phyloP scores from a whole-genome alignment of 2,113 vertebrate genomes.

The Cairina moschata region DNA sequence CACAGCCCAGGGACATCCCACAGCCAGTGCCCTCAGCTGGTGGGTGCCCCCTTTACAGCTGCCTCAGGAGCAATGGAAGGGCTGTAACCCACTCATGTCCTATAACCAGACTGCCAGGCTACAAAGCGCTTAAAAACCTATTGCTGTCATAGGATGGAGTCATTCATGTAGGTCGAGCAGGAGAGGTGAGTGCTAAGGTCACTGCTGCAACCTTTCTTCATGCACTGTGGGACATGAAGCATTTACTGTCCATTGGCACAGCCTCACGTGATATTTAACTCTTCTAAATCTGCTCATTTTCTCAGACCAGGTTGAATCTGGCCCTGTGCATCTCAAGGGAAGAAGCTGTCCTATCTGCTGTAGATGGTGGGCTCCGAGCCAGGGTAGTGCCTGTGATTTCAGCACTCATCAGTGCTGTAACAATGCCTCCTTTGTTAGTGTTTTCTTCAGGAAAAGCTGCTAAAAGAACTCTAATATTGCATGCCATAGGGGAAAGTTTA shows the following conservation, averaged over 20 bases:
- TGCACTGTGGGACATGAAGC: background rate
- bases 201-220: background rate
- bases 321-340: fast-evolving
- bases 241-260: background rate
- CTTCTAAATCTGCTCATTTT: background rate
- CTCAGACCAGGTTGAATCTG: background rate
- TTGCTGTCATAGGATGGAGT: background rate
- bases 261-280: background rate
- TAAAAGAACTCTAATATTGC: background rate
- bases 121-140: background rate
- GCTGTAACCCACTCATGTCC: background rate
- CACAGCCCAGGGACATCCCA: background rate
- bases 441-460: slow-evolving; percentile 12
- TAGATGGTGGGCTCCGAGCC: background rate
- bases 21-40: background rate
- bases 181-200: background rate
- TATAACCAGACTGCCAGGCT: background rate
- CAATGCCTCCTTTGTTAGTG: background rate
- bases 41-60: background rate
- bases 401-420: background rate
- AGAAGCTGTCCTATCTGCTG: background rate
- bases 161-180: background rate
- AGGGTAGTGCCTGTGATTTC: background rate
- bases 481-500: slow-evolving; percentile 8
- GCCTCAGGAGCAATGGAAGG: background rate